Evolutionary conservation across 1,140 invertebrate species (phyloP), one percentile per base, ranked within the genome.

Genomic region (Drosophila kikkawai): DNA sequence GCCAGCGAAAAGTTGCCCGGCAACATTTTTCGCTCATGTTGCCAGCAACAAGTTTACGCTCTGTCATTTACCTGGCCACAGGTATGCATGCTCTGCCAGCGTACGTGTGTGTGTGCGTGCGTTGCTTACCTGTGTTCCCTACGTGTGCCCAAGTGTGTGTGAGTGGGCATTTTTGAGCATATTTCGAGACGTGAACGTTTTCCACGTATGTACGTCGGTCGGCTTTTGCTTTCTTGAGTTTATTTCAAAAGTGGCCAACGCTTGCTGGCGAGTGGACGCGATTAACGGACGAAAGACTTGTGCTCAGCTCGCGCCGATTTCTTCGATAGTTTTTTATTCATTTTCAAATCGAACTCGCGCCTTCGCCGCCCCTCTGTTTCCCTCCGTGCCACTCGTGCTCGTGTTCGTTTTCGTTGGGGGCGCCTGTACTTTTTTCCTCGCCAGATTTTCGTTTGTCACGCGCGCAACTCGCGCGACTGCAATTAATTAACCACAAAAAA

Each of bases 221-320:
- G 87, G 80, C 82, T 91, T 91, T 91, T 91, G 87, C 87, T 91
- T 86, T 87, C 87, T 91, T 87, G 82, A 91, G 82, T 86, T 76
- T 85, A 88, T 86, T 90, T 92, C 82, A 92, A 91, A 92, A 91
- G 84, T 85, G 75, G 82, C 79, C 78, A 88, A 84, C 84, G 73
- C 82, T 88, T 91, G 79, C 75, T 90, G 78, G 84, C 91, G 87
- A 86, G 78, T 88, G 87, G 91, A 91, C 84, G 87, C 82, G 82
- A 91, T 90, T 91, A 84, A 78, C 91, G 91, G 91, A 92, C 83
- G 75, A 91, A 53, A 75, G 53, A 64, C 61, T 76, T 45, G 53
- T 56, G 53, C 42, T 15, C 41, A 67, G 56, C 58, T 37, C 61
- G 60, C 51, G 76, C 26, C 42, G 59, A 61, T 53, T 65, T 48